Conservation (phyloP, 2,888 invertebrate species). For the Tinea trinotella region DNA sequence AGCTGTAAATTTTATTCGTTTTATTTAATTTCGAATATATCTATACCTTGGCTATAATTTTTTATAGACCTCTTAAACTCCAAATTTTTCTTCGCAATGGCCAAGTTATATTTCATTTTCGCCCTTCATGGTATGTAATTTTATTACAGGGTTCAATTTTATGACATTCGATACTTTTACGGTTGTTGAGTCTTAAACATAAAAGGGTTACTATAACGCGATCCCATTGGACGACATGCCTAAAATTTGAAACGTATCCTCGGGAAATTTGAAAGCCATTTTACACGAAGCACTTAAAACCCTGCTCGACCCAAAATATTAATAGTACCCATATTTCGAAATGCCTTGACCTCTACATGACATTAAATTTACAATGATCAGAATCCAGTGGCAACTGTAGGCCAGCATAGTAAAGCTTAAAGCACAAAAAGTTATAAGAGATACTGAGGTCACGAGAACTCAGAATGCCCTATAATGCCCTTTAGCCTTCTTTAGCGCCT, state of each 20-base stretch:
- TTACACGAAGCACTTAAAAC: conserved; percentile 4
- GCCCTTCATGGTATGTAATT: conserved; percentile 50
- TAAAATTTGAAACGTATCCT: not conserved
- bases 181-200: conserved; percentile 52
- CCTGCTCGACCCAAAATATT: not conserved
- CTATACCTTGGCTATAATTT: not conserved
- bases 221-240: not conserved
- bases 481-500: no score
- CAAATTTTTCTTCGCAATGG: conserved; percentile 35
- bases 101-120: conserved; percentile 53
- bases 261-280: not conserved
- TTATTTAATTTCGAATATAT: conserved; percentile 5
- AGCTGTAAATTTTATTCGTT: not conserved
- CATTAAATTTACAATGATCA: no score
- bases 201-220: conserved; percentile 48
- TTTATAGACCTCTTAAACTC: conserved; percentile 31
- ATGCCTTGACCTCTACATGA: no score
- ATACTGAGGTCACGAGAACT: no score
- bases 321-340: not conserved
- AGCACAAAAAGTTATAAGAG: no score
- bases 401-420: no score
- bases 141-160: conserved; percentile 59
- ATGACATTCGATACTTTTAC: conserved; percentile 61
- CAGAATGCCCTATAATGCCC: no score
- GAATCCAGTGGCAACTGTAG: no score